Percentiles rank a stretch among this genome's conserved stretches.
phyloP scores from a whole-genome alignment of 2,888 invertebrate species.

The Pristionchus japonicus region DNA sequence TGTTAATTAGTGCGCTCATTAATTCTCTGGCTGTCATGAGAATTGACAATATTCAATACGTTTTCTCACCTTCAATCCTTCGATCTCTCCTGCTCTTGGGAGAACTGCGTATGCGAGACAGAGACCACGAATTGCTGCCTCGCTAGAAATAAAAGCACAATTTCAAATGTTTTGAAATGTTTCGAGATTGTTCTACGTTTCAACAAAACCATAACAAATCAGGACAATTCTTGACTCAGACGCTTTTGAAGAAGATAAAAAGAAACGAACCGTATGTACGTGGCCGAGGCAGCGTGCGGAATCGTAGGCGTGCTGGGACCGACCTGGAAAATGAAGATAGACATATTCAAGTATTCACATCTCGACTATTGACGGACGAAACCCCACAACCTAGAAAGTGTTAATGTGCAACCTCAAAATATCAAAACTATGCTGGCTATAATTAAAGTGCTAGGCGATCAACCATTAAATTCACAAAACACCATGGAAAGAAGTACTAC shows the following conservation, averaged over 20 bases:
- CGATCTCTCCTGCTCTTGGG: background rate
- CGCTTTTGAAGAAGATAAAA: background rate
- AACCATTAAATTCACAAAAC: no score
- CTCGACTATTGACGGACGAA: no score
- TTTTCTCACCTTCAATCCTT: background rate
- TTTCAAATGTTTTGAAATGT: background rate
- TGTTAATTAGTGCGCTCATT: no score
- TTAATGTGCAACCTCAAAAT: background rate
- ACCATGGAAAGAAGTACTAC: no score
- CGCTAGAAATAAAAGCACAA: background rate
- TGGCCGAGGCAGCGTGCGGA: constrained; percentile 12
- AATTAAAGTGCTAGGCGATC: no score
- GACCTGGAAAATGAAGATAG: background rate
- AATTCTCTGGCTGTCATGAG: no score
- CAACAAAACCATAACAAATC: background rate
- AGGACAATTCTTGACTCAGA: background rate
- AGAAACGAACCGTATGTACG: background rate
- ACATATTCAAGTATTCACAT: background rate
- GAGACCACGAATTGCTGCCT: background rate
- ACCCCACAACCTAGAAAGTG: background rate
- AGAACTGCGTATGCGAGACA: background rate
- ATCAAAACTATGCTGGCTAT: no score
- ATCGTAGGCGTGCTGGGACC: constrained; percentile 20
- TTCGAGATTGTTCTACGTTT: background rate
- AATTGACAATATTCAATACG: background rate